A percentile compares a stretch with the other conserved stretches of the same genome.
These are phyloP conservation scores for Nannospalax galili DNA, from an alignment of 2,113 vertebrate genomes.

Conservation along the genomic window DNA sequence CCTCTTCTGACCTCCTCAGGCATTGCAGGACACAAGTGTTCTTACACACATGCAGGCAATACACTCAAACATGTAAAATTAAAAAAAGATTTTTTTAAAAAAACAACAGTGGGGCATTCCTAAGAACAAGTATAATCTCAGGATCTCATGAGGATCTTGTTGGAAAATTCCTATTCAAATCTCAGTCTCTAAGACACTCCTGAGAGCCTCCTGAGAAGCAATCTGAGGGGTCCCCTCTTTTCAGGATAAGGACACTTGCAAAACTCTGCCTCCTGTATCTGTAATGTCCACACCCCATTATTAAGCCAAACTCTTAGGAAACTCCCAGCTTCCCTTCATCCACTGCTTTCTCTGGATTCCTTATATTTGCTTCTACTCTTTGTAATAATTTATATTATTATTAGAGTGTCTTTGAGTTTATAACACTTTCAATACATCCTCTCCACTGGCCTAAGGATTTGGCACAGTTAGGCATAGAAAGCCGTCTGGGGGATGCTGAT, in stretches of 20 bases:
- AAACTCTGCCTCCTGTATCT: no score
- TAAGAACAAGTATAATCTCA: not conserved
- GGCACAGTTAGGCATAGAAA: constrained; percentile 6
- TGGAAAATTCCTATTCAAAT: not conserved
- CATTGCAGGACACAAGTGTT: no score
- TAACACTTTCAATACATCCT: constrained; percentile 57
- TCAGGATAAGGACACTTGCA: not conserved
- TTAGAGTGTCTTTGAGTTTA: not conserved
- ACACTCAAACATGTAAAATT: no score
- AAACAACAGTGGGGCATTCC: no score
- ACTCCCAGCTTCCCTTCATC: not conserved
- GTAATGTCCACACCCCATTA: fast-evolving
- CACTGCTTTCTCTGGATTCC: not conserved
- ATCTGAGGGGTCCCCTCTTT: not conserved
- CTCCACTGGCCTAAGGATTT: constrained; percentile 56
- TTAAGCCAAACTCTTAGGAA: not conserved
- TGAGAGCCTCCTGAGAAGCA: not conserved
- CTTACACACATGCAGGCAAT: no score
- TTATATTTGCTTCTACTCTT: not conserved
- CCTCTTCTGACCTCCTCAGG: no score
- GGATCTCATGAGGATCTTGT: not conserved
- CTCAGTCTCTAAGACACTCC: no score
- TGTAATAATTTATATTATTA: constrained; percentile 3
- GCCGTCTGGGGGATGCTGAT: constrained; percentile 32
- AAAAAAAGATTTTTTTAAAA: no score